Conservation (phyloP, 2,888 invertebrate genomes). For the Tetanocera ferruginea region DNA sequence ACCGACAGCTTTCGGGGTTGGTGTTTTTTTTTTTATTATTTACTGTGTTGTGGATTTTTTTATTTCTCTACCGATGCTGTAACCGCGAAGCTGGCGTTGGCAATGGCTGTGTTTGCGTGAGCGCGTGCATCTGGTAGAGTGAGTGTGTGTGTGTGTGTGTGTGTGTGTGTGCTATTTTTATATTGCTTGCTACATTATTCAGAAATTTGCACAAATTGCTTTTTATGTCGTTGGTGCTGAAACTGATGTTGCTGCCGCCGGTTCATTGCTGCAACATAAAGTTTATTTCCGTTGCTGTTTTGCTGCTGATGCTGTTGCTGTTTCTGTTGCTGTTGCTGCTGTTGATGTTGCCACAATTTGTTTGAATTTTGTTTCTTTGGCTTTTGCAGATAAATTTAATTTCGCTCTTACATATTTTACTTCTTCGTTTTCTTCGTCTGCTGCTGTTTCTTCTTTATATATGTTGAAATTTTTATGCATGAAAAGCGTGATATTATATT, state of each 20-base stretch:
- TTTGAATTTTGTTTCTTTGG: constrained; percentile 29
- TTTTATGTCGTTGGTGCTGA: constrained; percentile 29
- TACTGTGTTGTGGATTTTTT: neutral
- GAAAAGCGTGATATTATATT: neutral
- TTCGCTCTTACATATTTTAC: neutral
- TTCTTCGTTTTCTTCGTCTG: neutral
- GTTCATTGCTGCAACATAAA: constrained; percentile 1
- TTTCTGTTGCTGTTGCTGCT: constrained; percentile 1
- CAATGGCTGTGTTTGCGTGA: neutral
- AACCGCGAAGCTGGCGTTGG: neutral
- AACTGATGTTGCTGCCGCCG: neutral
- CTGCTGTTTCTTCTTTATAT: neutral
- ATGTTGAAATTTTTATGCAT: neutral
- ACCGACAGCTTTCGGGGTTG: constrained; percentile 11
- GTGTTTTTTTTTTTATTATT: neutral
- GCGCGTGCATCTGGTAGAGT: neutral
- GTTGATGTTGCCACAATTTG: constrained; percentile 30
- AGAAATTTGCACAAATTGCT: constrained; percentile 42
- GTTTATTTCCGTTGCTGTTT: neutral
- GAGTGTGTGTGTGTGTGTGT: neutral
- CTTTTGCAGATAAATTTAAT: constrained; percentile 13
- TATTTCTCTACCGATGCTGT: neutral
- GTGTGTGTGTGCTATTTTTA: constrained; percentile 27
- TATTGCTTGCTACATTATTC: constrained; percentile 41
- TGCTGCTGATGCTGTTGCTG: constrained; percentile 7